Evolutionary conservation across 2,797 vertebrate species (phyloP).

Genomic region (Periparus ater): DNA sequence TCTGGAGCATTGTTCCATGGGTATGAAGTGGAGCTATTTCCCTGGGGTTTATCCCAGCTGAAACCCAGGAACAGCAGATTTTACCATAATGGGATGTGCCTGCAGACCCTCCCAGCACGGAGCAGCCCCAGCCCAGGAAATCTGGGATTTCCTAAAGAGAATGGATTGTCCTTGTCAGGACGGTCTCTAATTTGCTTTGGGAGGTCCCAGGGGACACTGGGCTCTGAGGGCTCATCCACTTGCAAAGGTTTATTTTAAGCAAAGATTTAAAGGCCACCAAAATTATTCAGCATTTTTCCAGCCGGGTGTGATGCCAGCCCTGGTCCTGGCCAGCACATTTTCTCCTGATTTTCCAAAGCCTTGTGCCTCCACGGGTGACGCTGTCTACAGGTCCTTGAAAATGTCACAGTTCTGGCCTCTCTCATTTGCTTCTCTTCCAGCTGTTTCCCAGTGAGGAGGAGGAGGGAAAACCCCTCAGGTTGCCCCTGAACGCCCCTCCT

Average conservation of each 20-base stretch:
- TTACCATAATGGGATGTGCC: constrained; percentile 55
- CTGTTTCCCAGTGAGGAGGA: not conserved
- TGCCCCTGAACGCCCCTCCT: not conserved
- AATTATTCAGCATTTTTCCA: not conserved
- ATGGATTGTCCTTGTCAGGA: not conserved
- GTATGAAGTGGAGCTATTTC: not conserved
- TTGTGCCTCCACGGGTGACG: fast-evolving
- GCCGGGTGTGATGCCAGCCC: not conserved
- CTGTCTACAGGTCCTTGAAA: not conserved
- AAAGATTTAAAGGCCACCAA: not conserved
- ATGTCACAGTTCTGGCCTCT: not conserved
- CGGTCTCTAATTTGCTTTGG: not conserved
- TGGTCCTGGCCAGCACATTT: fast-evolving
- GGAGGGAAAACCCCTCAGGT: not conserved
- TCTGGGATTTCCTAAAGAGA: fast-evolving
- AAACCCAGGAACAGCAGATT: constrained; percentile 15
- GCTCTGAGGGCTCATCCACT: not conserved
- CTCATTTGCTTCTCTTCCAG: not conserved
- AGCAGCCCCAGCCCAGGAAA: not conserved
- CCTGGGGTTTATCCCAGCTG: constrained; percentile 22
- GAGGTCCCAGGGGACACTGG: fast-evolving
- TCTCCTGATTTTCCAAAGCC: not conserved
- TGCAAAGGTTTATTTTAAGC: not conserved
- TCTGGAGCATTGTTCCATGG: not conserved
- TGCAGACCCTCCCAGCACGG: not conserved